These are phyloP conservation scores for Kryptopterus vitreolus DNA, from an alignment of 2,797 vertebrate species.

Conservation along the genomic window DNA sequence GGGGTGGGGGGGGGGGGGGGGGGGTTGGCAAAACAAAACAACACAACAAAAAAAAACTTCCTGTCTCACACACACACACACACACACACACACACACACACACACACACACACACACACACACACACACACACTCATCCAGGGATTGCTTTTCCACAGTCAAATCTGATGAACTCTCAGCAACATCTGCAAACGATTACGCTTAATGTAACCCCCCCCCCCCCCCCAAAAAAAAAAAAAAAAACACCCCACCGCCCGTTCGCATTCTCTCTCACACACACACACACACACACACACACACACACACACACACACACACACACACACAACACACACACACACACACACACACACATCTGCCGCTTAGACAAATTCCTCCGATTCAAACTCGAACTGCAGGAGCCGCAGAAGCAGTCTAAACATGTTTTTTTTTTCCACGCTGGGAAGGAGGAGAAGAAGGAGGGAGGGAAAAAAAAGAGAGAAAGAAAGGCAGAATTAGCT, in stretches of 20 bases:
- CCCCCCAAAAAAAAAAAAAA: too few species aligned
- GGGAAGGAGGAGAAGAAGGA: constrained; percentile 53
- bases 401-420: constrained; percentile 75
- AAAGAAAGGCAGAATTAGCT: constrained; percentile 67
- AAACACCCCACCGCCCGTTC: constrained; percentile 55
- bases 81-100: too few species aligned
- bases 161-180: constrained; percentile 73
- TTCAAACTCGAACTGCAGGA: constrained; percentile 69
- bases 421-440: constrained; percentile 65
- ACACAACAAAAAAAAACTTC: constrained; percentile 62
- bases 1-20: too few species aligned
- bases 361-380: constrained; percentile 78
- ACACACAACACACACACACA: too few species aligned
- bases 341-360: constrained; percentile 71
- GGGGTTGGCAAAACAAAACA: too few species aligned
- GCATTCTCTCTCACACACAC: constrained; percentile 68
- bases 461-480: constrained; percentile 46
- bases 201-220: constrained; percentile 66
- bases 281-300: constrained; percentile 69
- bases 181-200: constrained; percentile 80
- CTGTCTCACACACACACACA: constrained; percentile 60
- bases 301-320: constrained; percentile 68
- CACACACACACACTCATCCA: too few species aligned
- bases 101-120: too few species aligned
- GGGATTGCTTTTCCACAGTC: constrained; percentile 68